Percentiles rank a stretch among this genome's conserved stretches.
These are phyloP conservation scores for Eupithecia exiguata DNA, from an alignment of 2,888 invertebrate genomes.

Conservation along the genomic window DNA sequence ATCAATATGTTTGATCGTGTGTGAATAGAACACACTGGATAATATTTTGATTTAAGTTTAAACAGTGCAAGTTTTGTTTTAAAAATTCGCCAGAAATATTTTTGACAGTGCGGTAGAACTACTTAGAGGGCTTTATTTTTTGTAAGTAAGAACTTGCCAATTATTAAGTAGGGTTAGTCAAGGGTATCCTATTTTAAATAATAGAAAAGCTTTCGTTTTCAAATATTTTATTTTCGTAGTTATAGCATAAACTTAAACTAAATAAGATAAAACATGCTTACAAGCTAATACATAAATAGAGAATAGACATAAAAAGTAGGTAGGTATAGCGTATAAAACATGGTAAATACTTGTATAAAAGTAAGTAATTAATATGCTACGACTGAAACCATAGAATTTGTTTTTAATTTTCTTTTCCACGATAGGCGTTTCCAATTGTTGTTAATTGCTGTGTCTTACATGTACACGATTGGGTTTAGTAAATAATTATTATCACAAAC, in stretches of 20 bases:
- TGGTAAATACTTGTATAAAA: neutral
- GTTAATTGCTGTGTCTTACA: neutral
- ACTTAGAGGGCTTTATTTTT: neutral
- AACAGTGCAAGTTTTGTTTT: no score
- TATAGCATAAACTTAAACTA: conserved; percentile 4
- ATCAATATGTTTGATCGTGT: no score
- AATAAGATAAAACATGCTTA: conserved; percentile 3
- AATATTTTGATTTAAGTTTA: no score
- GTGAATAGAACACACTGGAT: no score
- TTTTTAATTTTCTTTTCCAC: neutral
- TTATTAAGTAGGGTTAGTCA: neutral
- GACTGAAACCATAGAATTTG: neutral
- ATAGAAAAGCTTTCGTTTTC: neutral
- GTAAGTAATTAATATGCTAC: neutral
- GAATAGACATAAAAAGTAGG: conserved; percentile 3
- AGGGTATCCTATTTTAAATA: neutral
- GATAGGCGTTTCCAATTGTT: neutral
- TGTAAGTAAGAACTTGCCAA: neutral
- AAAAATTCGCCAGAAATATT: neutral
- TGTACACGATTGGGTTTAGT: neutral
- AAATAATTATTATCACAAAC: neutral
- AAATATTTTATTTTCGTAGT: neutral
- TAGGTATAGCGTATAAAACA: neutral
- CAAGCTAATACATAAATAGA: neutral
- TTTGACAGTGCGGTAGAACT: neutral